phyloP scores from a whole-genome alignment of 2,113 vertebrate genomes.

The Scortum barcoo region DNA sequence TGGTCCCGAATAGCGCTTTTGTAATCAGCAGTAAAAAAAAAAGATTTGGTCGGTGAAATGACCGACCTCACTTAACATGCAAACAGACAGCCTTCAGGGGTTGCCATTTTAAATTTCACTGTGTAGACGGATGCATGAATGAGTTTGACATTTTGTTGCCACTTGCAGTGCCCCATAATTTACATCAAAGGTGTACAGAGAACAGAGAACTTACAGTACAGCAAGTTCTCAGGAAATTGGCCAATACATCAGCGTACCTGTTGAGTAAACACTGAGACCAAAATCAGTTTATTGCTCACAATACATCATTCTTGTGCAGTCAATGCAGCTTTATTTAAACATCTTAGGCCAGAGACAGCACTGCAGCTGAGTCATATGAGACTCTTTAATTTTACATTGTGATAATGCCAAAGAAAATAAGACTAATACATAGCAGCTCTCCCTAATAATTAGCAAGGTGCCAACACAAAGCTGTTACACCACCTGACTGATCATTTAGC shows the following conservation, averaged over 20 bases:
- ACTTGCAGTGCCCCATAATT: background rate
- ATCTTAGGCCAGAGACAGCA: background rate
- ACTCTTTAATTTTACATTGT: background rate
- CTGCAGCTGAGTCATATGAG: background rate
- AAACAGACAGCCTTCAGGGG: background rate
- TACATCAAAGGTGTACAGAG: background rate
- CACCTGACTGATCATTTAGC: background rate
- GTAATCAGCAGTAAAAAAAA: constrained; percentile 10
- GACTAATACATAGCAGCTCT: too few species aligned
- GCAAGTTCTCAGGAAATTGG: background rate
- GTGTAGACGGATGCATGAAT: constrained; percentile 1
- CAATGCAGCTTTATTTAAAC: background rate
- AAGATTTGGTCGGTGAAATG: background rate
- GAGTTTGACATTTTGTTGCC: constrained; percentile 15
- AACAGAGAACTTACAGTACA: too few species aligned
- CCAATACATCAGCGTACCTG: background rate
- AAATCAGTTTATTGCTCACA: background rate
- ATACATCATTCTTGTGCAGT: background rate
- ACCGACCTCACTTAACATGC: background rate
- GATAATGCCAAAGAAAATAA: too few species aligned
- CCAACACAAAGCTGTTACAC: background rate
- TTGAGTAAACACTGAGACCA: background rate
- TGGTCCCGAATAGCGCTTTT: background rate
- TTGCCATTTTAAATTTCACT: constrained; percentile 38
- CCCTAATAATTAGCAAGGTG: background rate